Base-by-base conservation (phyloP, 1,140 invertebrate species). In the Drosophila tristis region DNA sequence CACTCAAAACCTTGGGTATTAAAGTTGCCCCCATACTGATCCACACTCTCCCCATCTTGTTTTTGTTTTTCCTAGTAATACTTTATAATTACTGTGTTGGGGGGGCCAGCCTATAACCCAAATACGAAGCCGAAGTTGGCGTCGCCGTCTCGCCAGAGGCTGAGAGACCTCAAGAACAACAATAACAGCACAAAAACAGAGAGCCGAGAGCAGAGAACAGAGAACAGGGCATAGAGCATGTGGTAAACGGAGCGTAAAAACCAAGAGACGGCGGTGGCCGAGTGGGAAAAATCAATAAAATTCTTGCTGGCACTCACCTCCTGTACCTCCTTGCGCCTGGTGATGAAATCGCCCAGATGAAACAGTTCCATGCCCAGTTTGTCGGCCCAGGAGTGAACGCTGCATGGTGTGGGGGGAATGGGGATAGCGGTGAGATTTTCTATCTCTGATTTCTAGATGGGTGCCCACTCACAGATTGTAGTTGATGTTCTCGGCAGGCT, bases 321-420 rank as follows among this genome's bases (percentile, higher is more conserved):
- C 85, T 95, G 94, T 66, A 96, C 95, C 79, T 95, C 94, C 79
- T 95, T 94, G 81, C 95, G 93, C 78, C 95, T 94, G 25, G 95
- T 96, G 73, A 96, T 95, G 86, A 95, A 95, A 84, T 95, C 95
- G 62, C 95, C 95, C 77, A 96, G 93, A 80, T 95, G 94, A 77
- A 94, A 95, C 58, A 96, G 90, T 89, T 96, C 95, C 87, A 94
- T 94, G 26, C 95, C 95, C 58, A 96, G 92, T 90, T 95, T 96
- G 81, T 95, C 93, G 29, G 95, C 95, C 95, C 95, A 96, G 84
- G 93, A 93, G 90, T 95, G 94, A 39, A 95, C 95, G 67, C 95
- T 96, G 81, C 23, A 65, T 35, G 23, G 57, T 49, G 35, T 29
- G 26, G 26, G 26, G 26, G 26, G 26, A 6, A 29, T 25, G 31